phyloP scores from a whole-genome alignment of 1,140 invertebrate species.

The Steinernema feltiae region DNA sequence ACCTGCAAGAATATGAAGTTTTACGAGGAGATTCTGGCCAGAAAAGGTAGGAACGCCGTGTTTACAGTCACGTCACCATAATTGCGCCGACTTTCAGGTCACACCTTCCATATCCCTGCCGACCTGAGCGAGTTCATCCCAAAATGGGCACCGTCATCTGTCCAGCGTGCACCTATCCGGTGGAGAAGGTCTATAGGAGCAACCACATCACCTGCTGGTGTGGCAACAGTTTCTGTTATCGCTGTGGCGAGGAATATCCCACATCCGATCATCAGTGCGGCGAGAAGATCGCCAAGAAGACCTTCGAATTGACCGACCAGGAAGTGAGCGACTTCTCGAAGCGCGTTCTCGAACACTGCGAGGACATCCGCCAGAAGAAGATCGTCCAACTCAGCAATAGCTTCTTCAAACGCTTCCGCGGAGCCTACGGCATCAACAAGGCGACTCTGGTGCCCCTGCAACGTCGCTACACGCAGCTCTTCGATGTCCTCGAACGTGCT shows the following conservation, averaged over 20 bases:
- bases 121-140: constrained; percentile 25
- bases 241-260: not conserved
- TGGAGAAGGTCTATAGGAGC: constrained; percentile 43
- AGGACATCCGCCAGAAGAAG: not conserved
- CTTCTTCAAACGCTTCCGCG: not conserved
- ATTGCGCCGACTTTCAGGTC: constrained; percentile 49
- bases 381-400: not conserved
- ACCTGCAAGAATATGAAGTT: not conserved
- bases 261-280: not conserved
- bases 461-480: not conserved
- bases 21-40: not conserved
- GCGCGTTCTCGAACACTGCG: not conserved
- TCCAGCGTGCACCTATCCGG: constrained; percentile 34
- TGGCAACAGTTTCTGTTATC: not conserved
- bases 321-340: not conserved
- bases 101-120: constrained; percentile 52
- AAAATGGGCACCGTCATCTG: constrained; percentile 24
- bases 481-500: not conserved
- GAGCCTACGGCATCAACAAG: not conserved
- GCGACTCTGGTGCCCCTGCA: not conserved
- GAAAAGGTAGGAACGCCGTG: constrained; percentile 12
- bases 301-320: not conserved
- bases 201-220: constrained; percentile 39
- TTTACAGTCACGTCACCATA: constrained; percentile 28
- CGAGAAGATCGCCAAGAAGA: not conserved